phyloP scores from a whole-genome alignment of 1,140 invertebrate genomes.

The Macrosteles quadrilineatus region DNA sequence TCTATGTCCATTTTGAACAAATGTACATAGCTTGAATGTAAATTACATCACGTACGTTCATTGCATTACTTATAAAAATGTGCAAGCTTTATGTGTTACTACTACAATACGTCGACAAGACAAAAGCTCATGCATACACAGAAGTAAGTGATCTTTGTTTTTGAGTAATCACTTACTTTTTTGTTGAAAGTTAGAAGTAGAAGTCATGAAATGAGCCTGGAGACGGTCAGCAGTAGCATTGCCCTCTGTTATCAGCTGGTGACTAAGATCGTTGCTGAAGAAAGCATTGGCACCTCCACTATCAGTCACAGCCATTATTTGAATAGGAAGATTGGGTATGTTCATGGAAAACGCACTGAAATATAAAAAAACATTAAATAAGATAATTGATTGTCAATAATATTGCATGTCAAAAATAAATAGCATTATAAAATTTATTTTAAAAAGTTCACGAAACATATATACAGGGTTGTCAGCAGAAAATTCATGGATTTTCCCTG shows the following conservation, averaged over 20 bases:
- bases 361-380: conserved; percentile 41
- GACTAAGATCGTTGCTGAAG: conserved; percentile 86
- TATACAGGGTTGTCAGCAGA: no score
- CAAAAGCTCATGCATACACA: no score
- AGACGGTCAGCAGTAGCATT: conserved; percentile 89
- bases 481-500: no score
- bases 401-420: conserved; percentile 17
- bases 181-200: conserved; percentile 74
- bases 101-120: no score
- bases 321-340: conserved; percentile 91
- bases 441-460: background rate
- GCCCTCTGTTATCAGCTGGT: conserved; percentile 89
- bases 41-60: no score
- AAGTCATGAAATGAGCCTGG: conserved; percentile 91
- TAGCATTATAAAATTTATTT: background rate
- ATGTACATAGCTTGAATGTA: no score
- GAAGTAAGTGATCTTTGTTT: no score
- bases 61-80: no score
- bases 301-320: conserved; percentile 92
- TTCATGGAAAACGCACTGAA: conserved; percentile 90
- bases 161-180: conserved; percentile 84
- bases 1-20: no score
- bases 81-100: no score
- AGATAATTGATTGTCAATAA: conserved; percentile 27
- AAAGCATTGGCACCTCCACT: conserved; percentile 83